Evolutionary conservation across 1,140 invertebrate genomes (phyloP).

Genomic region (Diploscapter pachys): DNA sequence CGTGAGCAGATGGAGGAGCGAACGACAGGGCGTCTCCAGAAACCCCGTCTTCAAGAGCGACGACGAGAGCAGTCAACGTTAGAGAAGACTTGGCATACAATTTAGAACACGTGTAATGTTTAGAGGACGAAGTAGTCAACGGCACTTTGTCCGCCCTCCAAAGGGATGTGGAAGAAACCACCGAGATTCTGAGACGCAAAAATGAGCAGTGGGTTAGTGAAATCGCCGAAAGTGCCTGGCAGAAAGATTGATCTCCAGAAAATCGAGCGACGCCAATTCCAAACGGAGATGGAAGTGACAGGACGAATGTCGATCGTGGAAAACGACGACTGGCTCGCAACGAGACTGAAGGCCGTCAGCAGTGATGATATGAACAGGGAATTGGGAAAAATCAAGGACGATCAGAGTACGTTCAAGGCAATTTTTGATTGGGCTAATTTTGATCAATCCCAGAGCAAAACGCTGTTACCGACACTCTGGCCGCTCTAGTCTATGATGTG

Average conservation of each 20-base stretch:
- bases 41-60: slow-evolving; percentile 29
- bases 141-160: slow-evolving; percentile 47
- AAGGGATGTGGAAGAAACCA: slow-evolving; percentile 55
- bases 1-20: slow-evolving; percentile 27
- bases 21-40: slow-evolving; percentile 4
- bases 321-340: slow-evolving; percentile 53
- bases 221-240: background rate
- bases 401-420: slow-evolving; percentile 40
- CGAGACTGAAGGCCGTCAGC: slow-evolving; percentile 53
- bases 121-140: slow-evolving; percentile 53
- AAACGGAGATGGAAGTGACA: slow-evolving; percentile 57
- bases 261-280: slow-evolving; percentile 51
- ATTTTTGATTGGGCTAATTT: background rate
- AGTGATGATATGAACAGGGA: slow-evolving; percentile 56
- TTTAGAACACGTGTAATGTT: slow-evolving; percentile 14
- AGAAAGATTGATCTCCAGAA: slow-evolving; percentile 26
- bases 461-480: slow-evolving; percentile 55
- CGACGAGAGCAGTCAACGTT: slow-evolving; percentile 24
- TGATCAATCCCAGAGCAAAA: slow-evolving; percentile 43
- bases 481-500: slow-evolving; percentile 59
- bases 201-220: slow-evolving; percentile 47
- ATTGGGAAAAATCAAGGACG: slow-evolving; percentile 47
- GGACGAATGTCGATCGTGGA: slow-evolving; percentile 55
- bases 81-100: background rate
- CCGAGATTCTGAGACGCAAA: slow-evolving; percentile 50